Evolutionary conservation across 2,888 invertebrate genomes (phyloP), one percentile per base, ranked within the genome.

Genomic region (Exocentrus adspersus): DNA sequence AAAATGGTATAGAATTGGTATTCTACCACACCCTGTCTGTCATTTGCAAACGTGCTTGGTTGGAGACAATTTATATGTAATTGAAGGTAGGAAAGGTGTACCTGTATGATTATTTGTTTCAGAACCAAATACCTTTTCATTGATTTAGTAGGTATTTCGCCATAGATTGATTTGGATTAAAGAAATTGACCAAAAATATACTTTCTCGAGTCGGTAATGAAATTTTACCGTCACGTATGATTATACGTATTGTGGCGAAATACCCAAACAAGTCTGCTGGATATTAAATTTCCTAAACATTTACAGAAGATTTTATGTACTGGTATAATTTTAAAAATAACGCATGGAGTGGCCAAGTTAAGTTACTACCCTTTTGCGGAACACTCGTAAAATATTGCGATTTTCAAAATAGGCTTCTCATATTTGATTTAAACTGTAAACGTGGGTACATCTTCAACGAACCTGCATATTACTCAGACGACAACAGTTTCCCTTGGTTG

Each of bases 31-130:
- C 45, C 72, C 70, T 12, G 72, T 82, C 51, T 72, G 83, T 42
- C 81, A 83, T 74, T 83, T 83, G 67, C 74, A 79, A 67, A 70
- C 78, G 2, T 79, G 78, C 59, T 70, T 81, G 46, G 71, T 77
- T 32, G 78, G 75, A 10, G 68, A 77, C 60, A 75, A 73, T 60
- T 65, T 82, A 28, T 82, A 75, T 65, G 76, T 82, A 24, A 69
- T 81, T 37, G 81, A 81, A 42, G 70, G 71, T n/a, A 51, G 54
- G 5, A 69, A 68, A 9, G 42, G 43, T 41, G 79, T 73, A 63
- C 69, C 82, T 65, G 70, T n/a, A n/a, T n/a, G n/a, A n/a, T n/a
- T n/a, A n/a, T n/a, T n/a, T n/a, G n/a, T n/a, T n/a, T n/a, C n/a
- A n/a, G n/a, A n/a, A n/a, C n/a, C n/a, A n/a, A n/a, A n/a, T n/a